Evolutionary conservation across 2,113 vertebrate genomes (phyloP), one percentile per base, ranked within the genome.

Genomic region (Cebidichthys violaceus): DNA sequence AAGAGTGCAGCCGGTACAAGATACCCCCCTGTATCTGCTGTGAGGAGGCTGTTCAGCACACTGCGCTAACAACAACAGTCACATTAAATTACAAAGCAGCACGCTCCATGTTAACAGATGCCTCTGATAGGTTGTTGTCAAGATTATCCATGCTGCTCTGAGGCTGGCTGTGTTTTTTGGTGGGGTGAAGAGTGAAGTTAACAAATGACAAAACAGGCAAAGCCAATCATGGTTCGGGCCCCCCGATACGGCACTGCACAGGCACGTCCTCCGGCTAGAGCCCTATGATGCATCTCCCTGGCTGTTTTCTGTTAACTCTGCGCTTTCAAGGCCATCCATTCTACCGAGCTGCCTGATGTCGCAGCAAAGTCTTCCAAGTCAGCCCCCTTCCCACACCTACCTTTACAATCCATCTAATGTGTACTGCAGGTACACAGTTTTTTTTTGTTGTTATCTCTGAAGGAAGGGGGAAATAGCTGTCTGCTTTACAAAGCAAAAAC

Each of bases 241-340:
- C 89, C 70, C 61, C 86, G 85, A 89, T 88, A 88, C 39, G 57
- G 79, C 59, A 22, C 70, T 52, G 83, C 75, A 64, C 85, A 86
- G 75, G 86, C 86, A 85, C 67, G 70, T 92, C 87, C 90, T 89
- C 76, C 86, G 89, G 89, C 88, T 50, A 71, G 35, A 77, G 82
- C 81, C 73, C 76, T 82, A 79, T 93, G 90, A 94, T 94, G 87
- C 88, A 94, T 95, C 89, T 93, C 86, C 50, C 83, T 73, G 82
- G 86, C 91, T 88, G 86, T 90, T 94, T 95, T 94, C 90, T 94
- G 92, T 94, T 94, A 93, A 93, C 88, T 91, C 84, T 47, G 89
- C 91, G 91, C 87, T 94, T 95, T 94, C 91, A 88, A 80, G 80
- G 81, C 92, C 81, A 95, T 94, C 88, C 86, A 93, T 95, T 93